These are phyloP conservation scores for Chondrosia reniformis DNA, from an alignment of 37 sponge, comb jelly and placozoan species.

Conservation along the genomic window DNA sequence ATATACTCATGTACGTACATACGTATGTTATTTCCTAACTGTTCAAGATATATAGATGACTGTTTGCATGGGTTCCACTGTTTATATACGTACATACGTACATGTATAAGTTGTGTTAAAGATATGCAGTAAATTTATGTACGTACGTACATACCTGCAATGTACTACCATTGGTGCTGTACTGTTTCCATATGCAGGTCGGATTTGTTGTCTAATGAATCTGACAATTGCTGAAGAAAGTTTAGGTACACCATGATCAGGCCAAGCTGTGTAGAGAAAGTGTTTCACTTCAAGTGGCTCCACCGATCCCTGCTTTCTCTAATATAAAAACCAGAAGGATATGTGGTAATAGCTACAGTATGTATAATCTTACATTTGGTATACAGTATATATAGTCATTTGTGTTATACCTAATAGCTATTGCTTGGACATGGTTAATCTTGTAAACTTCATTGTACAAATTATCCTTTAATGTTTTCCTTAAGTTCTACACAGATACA, in stretches of 20 bases:
- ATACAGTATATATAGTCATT: too few species aligned
- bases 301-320: too few species aligned
- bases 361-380: too few species aligned
- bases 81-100: too few species aligned
- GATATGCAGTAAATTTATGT: not conserved
- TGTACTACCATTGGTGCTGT: slow-evolving; percentile 16
- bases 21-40: not conserved
- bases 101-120: not conserved
- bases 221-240: not conserved
- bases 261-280: slow-evolving; percentile 30
- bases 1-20: not conserved
- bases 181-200: not conserved
- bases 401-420: too few species aligned
- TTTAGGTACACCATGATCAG: slow-evolving; percentile 18
- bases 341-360: too few species aligned
- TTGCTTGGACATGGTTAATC: too few species aligned
- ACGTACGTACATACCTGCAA: slow-evolving; percentile 1
- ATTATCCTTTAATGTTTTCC: too few species aligned
- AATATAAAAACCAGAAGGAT: too few species aligned
- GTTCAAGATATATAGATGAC: not conserved
- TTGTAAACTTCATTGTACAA: too few species aligned
- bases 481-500: too few species aligned
- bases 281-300: slow-evolving; percentile 17
- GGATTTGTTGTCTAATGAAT: not conserved
- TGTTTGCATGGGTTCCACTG: not conserved